Percentiles rank a stretch among this genome's conserved stretches.
phyloP scores from a whole-genome alignment of 2,797 vertebrate species.

The Platyrinchus mystaceus region DNA sequence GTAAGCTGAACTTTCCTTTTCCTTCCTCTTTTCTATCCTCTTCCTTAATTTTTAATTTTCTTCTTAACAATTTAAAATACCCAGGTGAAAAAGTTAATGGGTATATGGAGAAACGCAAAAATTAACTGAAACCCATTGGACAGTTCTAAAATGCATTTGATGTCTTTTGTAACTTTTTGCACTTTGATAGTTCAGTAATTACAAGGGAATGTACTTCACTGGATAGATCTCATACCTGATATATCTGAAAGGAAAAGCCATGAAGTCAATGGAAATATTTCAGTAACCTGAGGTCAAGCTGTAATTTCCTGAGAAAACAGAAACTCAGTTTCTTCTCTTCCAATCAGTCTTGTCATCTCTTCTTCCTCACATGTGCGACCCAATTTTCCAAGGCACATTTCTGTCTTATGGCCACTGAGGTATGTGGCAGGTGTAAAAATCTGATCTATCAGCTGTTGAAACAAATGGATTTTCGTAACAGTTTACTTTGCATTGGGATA shows the following conservation, averaged over 20 bases:
- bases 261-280: neutral
- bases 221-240: neutral
- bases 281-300: slow-evolving; percentile 10
- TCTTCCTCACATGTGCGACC: neutral
- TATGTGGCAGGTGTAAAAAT: neutral
- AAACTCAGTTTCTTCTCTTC: neutral
- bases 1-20: neutral
- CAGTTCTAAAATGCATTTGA: neutral
- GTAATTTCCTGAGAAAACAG: slow-evolving; percentile 19
- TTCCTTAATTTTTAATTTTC: neutral
- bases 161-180: neutral
- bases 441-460: neutral
- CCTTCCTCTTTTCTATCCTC: neutral
- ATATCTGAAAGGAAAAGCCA: neutral
- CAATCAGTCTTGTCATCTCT: slow-evolving; percentile 1
- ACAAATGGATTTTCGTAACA: neutral
- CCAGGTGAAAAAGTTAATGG: neutral
- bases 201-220: neutral
- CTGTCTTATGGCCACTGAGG: neutral
- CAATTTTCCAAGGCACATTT: neutral
- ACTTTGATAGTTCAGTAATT: neutral
- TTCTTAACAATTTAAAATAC: neutral
- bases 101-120: neutral
- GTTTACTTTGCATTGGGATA: neutral
- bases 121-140: neutral